Percentiles rank a stretch among this genome's conserved stretches.
Conservation (phyloP, 1,140 invertebrate genomes). For the Drosophila sturtevanti region DNA sequence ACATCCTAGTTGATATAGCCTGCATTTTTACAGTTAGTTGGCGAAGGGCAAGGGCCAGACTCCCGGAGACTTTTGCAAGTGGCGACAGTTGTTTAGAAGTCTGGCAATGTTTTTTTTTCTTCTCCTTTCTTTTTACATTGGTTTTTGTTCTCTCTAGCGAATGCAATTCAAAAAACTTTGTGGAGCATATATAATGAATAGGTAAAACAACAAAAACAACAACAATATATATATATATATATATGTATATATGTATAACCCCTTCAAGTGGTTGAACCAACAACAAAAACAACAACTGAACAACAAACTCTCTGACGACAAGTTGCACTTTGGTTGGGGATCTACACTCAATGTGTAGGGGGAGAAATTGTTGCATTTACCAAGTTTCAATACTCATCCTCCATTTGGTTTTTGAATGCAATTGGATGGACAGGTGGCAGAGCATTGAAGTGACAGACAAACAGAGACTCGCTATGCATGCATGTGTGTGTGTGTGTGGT, state of each 20-base stretch:
- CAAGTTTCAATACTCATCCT: constrained; percentile 15
- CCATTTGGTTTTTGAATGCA: constrained; percentile 56
- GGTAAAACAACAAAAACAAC: constrained; percentile 43
- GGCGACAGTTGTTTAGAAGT: constrained; percentile 46
- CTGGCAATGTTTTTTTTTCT: constrained; percentile 18
- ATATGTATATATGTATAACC: too few species aligned
- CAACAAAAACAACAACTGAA: constrained; percentile 4
- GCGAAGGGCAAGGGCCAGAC: constrained; percentile 61
- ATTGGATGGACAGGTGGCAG: constrained; percentile 61
- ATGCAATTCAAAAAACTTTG: constrained; percentile 68
- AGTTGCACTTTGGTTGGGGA: constrained; percentile 45
- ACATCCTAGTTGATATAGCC: background rate
- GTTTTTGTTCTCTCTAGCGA: constrained; percentile 17
- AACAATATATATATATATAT: constrained; percentile 16
- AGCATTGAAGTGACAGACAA: constrained; percentile 19
- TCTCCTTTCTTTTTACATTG: constrained; percentile 4
- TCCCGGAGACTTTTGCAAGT: constrained; percentile 27
- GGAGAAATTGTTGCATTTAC: constrained; percentile 66
- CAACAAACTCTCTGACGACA: constrained; percentile 42
- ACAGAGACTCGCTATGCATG: constrained; percentile 13
- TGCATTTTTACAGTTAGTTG: background rate
- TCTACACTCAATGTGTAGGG: background rate
- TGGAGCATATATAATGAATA: constrained; percentile 77
- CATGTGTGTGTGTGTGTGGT: constrained; percentile 34
- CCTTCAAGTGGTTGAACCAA: constrained; percentile 26